A percentile compares a stretch with the other conserved stretches of the same genome.
phyloP scores from a whole-genome alignment of 1,140 invertebrate genomes.

The Tetramorium simillimum region DNA sequence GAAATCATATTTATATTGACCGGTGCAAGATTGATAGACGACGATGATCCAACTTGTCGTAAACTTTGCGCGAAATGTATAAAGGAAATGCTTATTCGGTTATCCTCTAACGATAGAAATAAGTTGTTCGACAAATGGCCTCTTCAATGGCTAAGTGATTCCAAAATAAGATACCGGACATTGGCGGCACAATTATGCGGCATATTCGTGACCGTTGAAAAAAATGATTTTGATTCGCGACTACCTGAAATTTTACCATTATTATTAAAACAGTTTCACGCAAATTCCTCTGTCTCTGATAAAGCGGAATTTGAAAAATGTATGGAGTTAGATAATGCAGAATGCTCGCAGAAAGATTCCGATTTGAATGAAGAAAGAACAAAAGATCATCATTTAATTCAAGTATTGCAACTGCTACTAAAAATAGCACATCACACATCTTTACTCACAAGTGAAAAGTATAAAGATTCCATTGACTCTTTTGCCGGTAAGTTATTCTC shows the following conservation, averaged over 20 bases:
- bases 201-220: constrained; percentile 91
- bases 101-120: constrained; percentile 86
- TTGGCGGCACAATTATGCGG: constrained; percentile 89
- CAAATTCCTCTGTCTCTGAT: constrained; percentile 63
- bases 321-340: constrained; percentile 75
- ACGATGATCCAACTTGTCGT: constrained; percentile 89
- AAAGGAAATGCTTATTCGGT: constrained; percentile 87
- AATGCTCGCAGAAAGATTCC: constrained; percentile 54
- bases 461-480: constrained; percentile 80
- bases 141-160: constrained; percentile 89
- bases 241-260: constrained; percentile 84
- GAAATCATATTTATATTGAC: constrained; percentile 91
- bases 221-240: constrained; percentile 88
- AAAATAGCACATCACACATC: constrained; percentile 87
- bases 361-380: constrained; percentile 82
- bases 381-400: constrained; percentile 90
- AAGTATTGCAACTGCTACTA: constrained; percentile 88
- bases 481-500: constrained; percentile 85
- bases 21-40: constrained; percentile 90
- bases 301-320: constrained; percentile 77
- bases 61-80: constrained; percentile 89
- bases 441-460: constrained; percentile 85
- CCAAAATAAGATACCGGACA: constrained; percentile 86
- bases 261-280: constrained; percentile 84
- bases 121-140: constrained; percentile 88